Evolutionary conservation across 2,888 invertebrate species (phyloP), one percentile per base, ranked within the genome.

Genomic region (Leucophora obtusa): DNA sequence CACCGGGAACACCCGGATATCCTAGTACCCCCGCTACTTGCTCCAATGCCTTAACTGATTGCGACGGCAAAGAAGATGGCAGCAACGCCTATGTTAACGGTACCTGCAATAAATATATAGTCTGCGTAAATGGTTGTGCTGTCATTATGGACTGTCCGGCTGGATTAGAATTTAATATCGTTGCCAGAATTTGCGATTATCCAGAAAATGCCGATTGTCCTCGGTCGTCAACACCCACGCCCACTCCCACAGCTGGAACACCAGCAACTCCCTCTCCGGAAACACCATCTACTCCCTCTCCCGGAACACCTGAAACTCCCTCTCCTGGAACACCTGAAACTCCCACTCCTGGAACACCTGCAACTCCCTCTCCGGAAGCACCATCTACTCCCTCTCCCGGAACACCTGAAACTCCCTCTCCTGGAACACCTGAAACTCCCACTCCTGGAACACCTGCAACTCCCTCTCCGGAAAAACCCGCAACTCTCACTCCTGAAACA

Each of bases 171-270:
- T 89, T 85, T 35, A 85, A 85, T 70, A 6, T 74, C 7, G 18
- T 3, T 0, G 33, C 3, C 2, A 24, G 75, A 1, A 7, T 5
- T 0, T 89, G 89, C 58, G 85, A 88, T 54, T 81, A 83, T 75
- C 84, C 86, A 4, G 73, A 82, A 68, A 65, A 82, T 6, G 87
- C 87, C 6, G 63, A 85, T 0, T 88, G 89, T 56, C 82, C 65
- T 9, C 65, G 82, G 70, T 70, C 38, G 43, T 33, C 72, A 0
- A 15, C 79, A 2, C 38, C 51, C 0, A 38, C 59, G 11, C 35
- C 73, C 1, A 21, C 38, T 3, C 15, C 35, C 8, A 43, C 65
- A 2, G 54, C 70, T 1, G 58, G 10, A 18, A 63, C 58, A 9
- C 63, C 76, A 1, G 43, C 24, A 1, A 60, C 53, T 35, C 21